Evolutionary conservation across 2,797 vertebrate genomes (phyloP).

Genomic region (Rhinoraja longicauda): DNA sequence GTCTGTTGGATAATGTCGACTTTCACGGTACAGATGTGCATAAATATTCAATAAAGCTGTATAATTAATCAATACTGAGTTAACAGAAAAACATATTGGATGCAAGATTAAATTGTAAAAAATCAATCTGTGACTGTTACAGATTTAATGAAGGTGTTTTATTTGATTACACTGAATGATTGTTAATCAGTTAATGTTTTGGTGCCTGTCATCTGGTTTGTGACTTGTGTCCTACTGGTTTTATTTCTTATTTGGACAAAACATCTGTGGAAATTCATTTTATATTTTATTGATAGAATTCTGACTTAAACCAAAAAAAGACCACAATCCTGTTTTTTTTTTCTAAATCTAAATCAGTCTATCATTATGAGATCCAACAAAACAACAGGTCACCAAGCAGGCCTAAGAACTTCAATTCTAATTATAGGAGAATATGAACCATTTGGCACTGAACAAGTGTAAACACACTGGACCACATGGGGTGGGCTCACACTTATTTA

Average conservation of each 20-base stretch:
- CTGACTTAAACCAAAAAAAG: background rate
- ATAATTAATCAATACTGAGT: background rate
- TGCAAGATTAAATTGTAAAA: background rate
- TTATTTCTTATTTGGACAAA: background rate
- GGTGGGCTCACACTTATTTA: background rate
- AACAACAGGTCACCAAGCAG: background rate
- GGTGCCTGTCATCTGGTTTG: background rate
- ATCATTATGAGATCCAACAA: background rate
- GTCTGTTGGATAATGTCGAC: background rate
- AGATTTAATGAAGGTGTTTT: background rate
- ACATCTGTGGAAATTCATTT: background rate
- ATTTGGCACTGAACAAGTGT: slow-evolving; percentile 1
- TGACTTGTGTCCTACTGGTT: background rate
- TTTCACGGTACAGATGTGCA: background rate
- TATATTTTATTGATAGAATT: background rate
- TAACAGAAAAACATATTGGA: background rate
- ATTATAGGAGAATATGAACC: background rate
- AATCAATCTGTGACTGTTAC: background rate
- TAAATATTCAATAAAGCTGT: slow-evolving; percentile 19
- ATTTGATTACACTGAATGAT: background rate
- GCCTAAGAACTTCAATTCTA: background rate
- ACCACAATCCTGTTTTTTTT: background rate
- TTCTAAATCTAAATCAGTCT: background rate
- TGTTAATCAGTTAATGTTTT: background rate
- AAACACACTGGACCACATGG: background rate